A percentile compares a stretch with the other conserved stretches of the same genome.
These are phyloP conservation scores for Heliconius hermathena DNA, from an alignment of 1,140 invertebrate species.

Conservation along the genomic window DNA sequence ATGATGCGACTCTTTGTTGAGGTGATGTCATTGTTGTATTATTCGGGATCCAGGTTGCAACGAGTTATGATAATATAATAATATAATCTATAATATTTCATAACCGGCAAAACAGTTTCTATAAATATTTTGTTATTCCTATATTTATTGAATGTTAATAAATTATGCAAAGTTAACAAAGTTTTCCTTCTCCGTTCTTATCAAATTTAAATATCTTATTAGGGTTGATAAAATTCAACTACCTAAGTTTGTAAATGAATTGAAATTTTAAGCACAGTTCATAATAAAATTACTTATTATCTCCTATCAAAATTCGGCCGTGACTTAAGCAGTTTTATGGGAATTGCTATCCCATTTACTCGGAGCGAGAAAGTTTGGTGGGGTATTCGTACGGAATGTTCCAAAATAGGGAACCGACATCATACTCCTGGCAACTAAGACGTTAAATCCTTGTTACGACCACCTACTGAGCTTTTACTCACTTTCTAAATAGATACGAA, in stretches of 20 bases:
- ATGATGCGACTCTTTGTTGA: slow-evolving; percentile 30
- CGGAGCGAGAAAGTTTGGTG: slow-evolving; percentile 57
- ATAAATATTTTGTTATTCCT: slow-evolving; percentile 13
- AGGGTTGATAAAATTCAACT: slow-evolving; percentile 35
- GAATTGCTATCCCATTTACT: slow-evolving; percentile 48
- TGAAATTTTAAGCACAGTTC: slow-evolving; percentile 41
- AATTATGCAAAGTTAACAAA: slow-evolving; percentile 18
- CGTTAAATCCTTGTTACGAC: slow-evolving; percentile 75
- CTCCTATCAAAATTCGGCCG: slow-evolving; percentile 42
- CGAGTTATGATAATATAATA: neutral
- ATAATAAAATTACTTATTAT: slow-evolving; percentile 48
- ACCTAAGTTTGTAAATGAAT: slow-evolving; percentile 37
- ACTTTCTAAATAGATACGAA: slow-evolving; percentile 73
- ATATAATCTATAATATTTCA: neutral
- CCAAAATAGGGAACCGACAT: slow-evolving; percentile 54
- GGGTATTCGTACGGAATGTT: slow-evolving; percentile 72
- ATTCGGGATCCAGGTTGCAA: slow-evolving; percentile 16
- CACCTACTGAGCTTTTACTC: slow-evolving; percentile 68
- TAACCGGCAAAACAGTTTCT: neutral
- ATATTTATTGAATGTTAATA: slow-evolving; percentile 15
- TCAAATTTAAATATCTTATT: slow-evolving; percentile 21
- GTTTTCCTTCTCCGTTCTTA: slow-evolving; percentile 3
- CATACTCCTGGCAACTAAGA: slow-evolving; percentile 67
- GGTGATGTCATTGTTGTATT: slow-evolving; percentile 37
- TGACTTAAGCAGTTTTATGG: slow-evolving; percentile 45